phyloP scores from a whole-genome alignment of 2,888 invertebrate species.

The Sphinx pinastri region DNA sequence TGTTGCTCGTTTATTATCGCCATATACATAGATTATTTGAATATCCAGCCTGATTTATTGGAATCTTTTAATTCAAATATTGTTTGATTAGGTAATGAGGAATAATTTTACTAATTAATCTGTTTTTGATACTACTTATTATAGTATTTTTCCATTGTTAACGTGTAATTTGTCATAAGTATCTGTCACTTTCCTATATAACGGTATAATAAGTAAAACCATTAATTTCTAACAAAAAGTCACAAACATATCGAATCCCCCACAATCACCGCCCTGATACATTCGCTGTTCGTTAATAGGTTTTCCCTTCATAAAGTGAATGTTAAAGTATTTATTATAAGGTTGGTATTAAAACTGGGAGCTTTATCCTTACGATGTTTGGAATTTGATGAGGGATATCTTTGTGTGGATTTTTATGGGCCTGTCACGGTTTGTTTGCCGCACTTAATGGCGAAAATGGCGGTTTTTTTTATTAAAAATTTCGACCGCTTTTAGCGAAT shows the following conservation, averaged over 20 bases:
- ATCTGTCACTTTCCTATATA: too few species aligned
- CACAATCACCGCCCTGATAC: conserved; percentile 67
- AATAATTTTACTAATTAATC: too few species aligned
- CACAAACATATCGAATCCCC: neutral
- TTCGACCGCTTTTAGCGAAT: conserved; percentile 27
- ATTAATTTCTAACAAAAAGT: neutral
- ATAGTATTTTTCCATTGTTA: too few species aligned
- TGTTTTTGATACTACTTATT: too few species aligned
- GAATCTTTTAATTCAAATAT: too few species aligned
- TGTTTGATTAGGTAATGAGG: too few species aligned
- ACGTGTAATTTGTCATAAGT: too few species aligned
- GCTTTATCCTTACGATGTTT: conserved; percentile 64
- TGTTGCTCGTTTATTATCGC: neutral
- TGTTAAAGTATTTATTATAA: conserved; percentile 83
- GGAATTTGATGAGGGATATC: conserved; percentile 61
- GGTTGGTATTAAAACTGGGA: conserved; percentile 77
- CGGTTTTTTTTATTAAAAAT: conserved; percentile 32
- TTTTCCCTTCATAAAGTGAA: conserved; percentile 83
- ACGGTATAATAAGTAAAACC: neutral
- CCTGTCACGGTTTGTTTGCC: conserved; percentile 74
- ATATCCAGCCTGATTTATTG: too few species aligned
- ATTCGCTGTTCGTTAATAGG: conserved; percentile 80
- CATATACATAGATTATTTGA: too few species aligned
- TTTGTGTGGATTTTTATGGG: conserved; percentile 54
- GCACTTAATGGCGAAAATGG: conserved; percentile 57